Conservation (phyloP, 2,797 vertebrate genomes). For the Notolepis coatsorum region DNA sequence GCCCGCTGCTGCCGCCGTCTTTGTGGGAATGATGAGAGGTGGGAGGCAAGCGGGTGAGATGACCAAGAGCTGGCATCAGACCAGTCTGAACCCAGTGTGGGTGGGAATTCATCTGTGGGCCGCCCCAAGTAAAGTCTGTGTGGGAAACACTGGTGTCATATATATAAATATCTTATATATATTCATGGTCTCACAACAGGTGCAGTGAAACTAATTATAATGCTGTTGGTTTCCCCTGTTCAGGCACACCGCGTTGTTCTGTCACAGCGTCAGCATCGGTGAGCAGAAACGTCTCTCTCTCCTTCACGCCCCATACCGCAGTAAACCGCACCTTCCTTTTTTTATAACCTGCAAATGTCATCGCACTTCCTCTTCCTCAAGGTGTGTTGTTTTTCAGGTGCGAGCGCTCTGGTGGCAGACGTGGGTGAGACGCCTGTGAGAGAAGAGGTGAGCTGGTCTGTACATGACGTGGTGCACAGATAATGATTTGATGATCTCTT, state of each 20-base stretch:
- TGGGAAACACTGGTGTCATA: too few relatives aligned
- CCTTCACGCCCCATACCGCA: background rate
- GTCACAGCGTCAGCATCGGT: slow-evolving; percentile 35
- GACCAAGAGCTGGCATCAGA: too few relatives aligned
- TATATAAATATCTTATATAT: too few relatives aligned
- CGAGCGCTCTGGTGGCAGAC: slow-evolving; percentile 3
- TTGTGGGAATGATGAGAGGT: too few relatives aligned
- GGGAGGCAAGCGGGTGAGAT: too few relatives aligned
- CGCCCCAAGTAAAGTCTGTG: too few relatives aligned
- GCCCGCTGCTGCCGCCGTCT: too few relatives aligned
- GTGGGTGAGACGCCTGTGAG: slow-evolving; percentile 16
- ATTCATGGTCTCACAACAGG: background rate
- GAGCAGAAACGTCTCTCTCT: slow-evolving; percentile 13
- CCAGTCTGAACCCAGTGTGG: too few relatives aligned
- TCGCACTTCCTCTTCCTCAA: slow-evolving; percentile 12
- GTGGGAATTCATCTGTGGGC: too few relatives aligned
- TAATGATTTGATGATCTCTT: too few relatives aligned
- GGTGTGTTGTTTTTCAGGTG: slow-evolving; percentile 33
- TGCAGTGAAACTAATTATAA: slow-evolving; percentile 3
- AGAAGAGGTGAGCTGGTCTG: slow-evolving; percentile 41
- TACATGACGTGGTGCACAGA: too few relatives aligned
- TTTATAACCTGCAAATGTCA: background rate
- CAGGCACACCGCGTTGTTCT: slow-evolving; percentile 6
- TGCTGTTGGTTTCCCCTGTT: slow-evolving; percentile 3
- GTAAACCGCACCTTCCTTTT: background rate